Conservation (phyloP, 2,888 invertebrate genomes). For the Aquatica leii region DNA sequence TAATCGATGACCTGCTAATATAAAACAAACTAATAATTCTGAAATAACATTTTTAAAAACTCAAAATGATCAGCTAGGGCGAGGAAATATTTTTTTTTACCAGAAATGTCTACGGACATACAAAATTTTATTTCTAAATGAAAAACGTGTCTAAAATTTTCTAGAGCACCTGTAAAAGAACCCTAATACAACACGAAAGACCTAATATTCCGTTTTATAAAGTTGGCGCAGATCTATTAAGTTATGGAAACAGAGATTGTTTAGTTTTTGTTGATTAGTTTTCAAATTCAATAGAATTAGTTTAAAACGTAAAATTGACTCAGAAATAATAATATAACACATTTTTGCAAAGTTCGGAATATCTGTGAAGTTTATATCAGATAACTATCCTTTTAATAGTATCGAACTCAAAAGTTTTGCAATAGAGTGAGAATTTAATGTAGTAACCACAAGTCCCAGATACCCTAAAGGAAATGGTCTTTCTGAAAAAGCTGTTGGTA, state of each 20-base stretch:
- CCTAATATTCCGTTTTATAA: conserved; percentile 28
- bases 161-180: conserved; percentile 25
- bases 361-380: neutral
- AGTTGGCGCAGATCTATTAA: conserved; percentile 17
- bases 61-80: conserved; percentile 15
- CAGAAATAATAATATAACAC: neutral
- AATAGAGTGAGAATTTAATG: neutral
- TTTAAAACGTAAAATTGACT: neutral
- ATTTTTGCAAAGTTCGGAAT: neutral
- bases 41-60: conserved; percentile 20
- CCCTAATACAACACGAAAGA: conserved; percentile 25
- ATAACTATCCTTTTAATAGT: neutral
- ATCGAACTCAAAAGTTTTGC: neutral
- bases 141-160: conserved; percentile 26
- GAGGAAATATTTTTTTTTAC: conserved; percentile 29
- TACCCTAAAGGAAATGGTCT: neutral
- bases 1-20: conserved; percentile 21
- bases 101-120: conserved; percentile 22
- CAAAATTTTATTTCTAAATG: conserved; percentile 18
- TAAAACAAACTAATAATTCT: conserved; percentile 4
- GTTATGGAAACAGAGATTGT: conserved; percentile 35
- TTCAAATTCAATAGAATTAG: conserved; percentile 38
- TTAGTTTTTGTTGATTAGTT: conserved; percentile 39
- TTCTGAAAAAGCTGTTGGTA: neutral
- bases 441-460: neutral